These are phyloP conservation scores for Drosophila lini DNA, from an alignment of 1,140 invertebrate species.

Conservation along the genomic window DNA sequence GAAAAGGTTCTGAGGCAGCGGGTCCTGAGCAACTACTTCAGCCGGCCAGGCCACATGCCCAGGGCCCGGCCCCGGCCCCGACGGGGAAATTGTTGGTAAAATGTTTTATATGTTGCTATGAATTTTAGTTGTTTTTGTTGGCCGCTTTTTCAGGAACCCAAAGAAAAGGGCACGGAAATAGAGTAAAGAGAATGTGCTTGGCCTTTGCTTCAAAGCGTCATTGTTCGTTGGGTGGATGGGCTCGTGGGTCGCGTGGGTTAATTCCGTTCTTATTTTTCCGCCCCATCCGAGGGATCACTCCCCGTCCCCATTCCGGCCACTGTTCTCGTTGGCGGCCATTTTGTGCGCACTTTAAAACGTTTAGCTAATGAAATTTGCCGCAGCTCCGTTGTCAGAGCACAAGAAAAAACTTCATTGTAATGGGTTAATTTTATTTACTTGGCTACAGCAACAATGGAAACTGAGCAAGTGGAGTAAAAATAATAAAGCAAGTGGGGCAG, in stretches of 20 bases:
- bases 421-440: conserved; percentile 80
- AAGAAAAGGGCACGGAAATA: conserved; percentile 69
- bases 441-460: conserved; percentile 60
- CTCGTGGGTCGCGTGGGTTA: conserved; percentile 15
- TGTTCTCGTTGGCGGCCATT: conserved; percentile 51
- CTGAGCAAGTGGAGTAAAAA: conserved; percentile 63
- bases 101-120: conserved; percentile 82
- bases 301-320: neutral
- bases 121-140: conserved; percentile 70
- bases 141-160: conserved; percentile 31
- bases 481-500: conserved; percentile 63
- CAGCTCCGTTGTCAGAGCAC: conserved; percentile 47
- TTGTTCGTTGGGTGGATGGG: conserved; percentile 41
- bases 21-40: conserved; percentile 46
- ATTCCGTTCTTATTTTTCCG: conserved; percentile 41
- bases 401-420: conserved; percentile 75
- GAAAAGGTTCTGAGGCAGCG: conserved; percentile 54
- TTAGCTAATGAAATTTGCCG: conserved; percentile 77
- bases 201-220: conserved; percentile 77
- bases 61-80: neutral
- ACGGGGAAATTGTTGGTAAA: conserved; percentile 74
- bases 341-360: conserved; percentile 78
- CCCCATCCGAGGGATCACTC: conserved; percentile 11
- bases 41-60: conserved; percentile 21
- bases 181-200: conserved; percentile 79